Percentiles rank a stretch among this genome's conserved stretches.
These are phyloP conservation scores for Stomorhina lunata DNA, from an alignment of 2,888 invertebrate species.

Conservation along the genomic window DNA sequence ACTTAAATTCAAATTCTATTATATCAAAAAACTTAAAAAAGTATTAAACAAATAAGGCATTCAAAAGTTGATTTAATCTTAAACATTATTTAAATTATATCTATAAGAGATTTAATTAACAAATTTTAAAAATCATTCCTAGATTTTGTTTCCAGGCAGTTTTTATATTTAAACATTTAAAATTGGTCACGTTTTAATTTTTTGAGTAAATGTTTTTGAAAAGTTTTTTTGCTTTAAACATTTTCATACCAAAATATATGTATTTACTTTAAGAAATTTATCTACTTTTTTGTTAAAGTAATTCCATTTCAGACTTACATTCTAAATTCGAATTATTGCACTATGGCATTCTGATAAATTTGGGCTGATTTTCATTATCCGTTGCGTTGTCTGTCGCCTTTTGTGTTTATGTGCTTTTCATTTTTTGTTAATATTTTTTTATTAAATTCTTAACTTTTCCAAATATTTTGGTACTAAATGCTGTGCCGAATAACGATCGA, in stretches of 20 bases:
- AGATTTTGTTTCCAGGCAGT: not conserved
- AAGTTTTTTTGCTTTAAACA: constrained; percentile 5
- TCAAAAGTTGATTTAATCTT: not conserved
- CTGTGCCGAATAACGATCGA: constrained; percentile 79
- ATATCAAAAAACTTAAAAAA: not conserved
- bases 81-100: not conserved
- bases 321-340: constrained; percentile 69
- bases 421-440: no score
- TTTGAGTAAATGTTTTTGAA: constrained; percentile 6
- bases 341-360: constrained; percentile 47
- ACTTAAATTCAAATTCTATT: not conserved
- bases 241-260: constrained; percentile 50
- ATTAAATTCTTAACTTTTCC: constrained; percentile 76
- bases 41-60: not conserved
- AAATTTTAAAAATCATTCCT: no score
- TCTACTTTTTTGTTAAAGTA: constrained; percentile 8
- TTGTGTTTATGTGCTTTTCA: not conserved
- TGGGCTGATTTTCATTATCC: constrained; percentile 29
- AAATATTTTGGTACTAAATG: constrained; percentile 79
- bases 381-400: not conserved
- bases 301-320: constrained; percentile 65
- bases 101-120: not conserved
- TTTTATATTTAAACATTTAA: constrained; percentile 17
- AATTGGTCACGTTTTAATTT: constrained; percentile 45
- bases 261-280: not conserved